Percentiles rank a stretch among this genome's conserved stretches.
These are phyloP conservation scores for Tetragonula clypearis DNA, from an alignment of 1,140 invertebrate species.

Conservation along the genomic window DNA sequence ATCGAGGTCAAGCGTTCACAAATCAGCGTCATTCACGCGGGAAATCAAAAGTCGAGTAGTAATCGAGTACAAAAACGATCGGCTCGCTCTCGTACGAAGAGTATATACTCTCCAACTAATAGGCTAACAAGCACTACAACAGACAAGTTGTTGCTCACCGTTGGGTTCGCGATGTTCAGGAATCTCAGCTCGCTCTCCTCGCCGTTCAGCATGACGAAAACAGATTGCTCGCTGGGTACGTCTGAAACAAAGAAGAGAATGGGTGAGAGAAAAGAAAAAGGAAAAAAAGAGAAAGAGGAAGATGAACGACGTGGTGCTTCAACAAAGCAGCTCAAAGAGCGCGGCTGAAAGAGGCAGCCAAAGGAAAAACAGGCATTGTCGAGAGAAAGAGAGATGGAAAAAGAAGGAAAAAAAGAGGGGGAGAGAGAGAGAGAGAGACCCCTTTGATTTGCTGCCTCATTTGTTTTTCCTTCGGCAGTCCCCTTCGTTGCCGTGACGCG, in stretches of 20 bases:
- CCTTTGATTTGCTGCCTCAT: conserved; percentile 42
- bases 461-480: conserved; percentile 28
- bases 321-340: conserved; percentile 21
- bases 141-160: conserved; percentile 79
- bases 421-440: neutral
- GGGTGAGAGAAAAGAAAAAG: neutral
- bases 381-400: neutral
- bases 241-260: conserved; percentile 82
- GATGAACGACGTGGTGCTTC: neutral
- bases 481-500: neutral
- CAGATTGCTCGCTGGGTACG: conserved; percentile 88
- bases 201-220: conserved; percentile 94
- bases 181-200: conserved; percentile 95
- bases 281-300: neutral
- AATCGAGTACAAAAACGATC: neutral
- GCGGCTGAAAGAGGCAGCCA: neutral
- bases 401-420: no score
- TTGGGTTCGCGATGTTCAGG: conserved; percentile 83
- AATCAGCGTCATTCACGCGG: neutral
- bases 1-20: no score
- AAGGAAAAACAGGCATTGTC: neutral
- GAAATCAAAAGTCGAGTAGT: neutral
- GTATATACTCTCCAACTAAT: no score
- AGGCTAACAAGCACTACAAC: neutral
- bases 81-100: neutral